These are phyloP conservation scores for Sardinella longiceps DNA, from an alignment of 2,797 vertebrate genomes.

Conservation along the genomic window DNA sequence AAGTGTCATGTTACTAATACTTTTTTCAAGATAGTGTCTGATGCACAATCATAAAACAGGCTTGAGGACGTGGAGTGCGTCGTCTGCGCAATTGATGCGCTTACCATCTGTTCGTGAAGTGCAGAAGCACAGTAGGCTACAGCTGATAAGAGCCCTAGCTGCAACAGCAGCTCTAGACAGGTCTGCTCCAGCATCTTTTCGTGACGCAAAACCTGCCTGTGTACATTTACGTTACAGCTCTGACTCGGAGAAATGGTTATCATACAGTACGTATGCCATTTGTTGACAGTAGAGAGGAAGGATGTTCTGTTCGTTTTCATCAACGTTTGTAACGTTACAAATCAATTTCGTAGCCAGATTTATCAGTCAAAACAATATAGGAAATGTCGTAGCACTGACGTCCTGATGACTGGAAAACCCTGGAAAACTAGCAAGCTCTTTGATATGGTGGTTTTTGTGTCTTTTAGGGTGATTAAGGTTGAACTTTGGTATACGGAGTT, in stretches of 20 bases:
- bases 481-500: background rate
- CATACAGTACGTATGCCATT: background rate
- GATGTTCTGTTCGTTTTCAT: no score
- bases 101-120: background rate
- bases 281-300: no score
- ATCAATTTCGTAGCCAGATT: background rate
- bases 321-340: background rate
- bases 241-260: background rate
- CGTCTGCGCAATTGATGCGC: background rate
- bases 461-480: background rate
- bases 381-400: background rate
- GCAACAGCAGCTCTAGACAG: background rate
- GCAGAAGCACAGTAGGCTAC: background rate
- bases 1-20: no score
- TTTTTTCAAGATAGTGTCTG: no score
- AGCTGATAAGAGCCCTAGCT: background rate
- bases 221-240: no score
- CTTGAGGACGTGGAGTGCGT: background rate
- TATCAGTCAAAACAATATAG: background rate
- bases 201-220: slow-evolving; percentile 1
- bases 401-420: background rate
- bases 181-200: background rate
- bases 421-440: background rate
- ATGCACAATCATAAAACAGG: no score
- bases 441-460: background rate